Evolutionary conservation across 1,140 invertebrate species (phyloP).

Genomic region (Hormaphis cornu): DNA sequence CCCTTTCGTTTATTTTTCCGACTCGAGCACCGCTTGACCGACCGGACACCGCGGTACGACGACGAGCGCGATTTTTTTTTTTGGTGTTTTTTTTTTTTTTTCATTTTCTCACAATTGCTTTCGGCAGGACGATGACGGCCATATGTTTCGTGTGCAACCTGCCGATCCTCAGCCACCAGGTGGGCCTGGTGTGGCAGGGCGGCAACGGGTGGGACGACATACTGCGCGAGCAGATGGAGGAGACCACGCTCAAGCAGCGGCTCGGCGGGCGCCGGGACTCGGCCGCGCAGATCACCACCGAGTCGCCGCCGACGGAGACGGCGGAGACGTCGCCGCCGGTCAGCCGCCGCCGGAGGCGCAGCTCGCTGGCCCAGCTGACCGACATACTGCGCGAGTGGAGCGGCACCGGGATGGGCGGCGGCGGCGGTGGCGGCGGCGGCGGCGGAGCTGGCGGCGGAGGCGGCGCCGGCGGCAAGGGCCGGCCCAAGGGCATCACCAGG

Average conservation of each 20-base stretch:
- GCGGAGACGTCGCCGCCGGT: slow-evolving; percentile 54
- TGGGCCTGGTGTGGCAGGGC: slow-evolving; percentile 82
- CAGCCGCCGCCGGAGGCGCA: slow-evolving; percentile 59
- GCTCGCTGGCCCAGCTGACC: slow-evolving; percentile 74
- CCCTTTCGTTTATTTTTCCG: too few species aligned
- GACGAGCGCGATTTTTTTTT: background rate
- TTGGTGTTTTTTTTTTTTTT: background rate
- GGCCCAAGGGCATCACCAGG: slow-evolving; percentile 55
- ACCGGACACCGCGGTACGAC: too few species aligned
- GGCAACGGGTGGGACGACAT: slow-evolving; percentile 88
- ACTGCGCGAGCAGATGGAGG: slow-evolving; percentile 71
- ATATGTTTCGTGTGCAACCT: slow-evolving; percentile 93
- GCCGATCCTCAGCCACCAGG: slow-evolving; percentile 85
- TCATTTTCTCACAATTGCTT: too few species aligned
- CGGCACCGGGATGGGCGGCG: slow-evolving; percentile 41
- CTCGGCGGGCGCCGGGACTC: slow-evolving; percentile 66
- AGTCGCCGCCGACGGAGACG: slow-evolving; percentile 64
- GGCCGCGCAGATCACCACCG: slow-evolving; percentile 73
- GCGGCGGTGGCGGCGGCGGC: slow-evolving; percentile 52
- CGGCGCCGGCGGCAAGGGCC: slow-evolving; percentile 43
- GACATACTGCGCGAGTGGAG: slow-evolving; percentile 80
- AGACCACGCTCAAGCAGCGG: slow-evolving; percentile 68
- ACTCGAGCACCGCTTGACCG: too few species aligned
- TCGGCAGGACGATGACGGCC: slow-evolving; percentile 74
- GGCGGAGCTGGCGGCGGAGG: slow-evolving; percentile 52